Base-by-base conservation (phyloP, 1,140 invertebrate genomes). In the Ostrea denselamellosa region DNA sequence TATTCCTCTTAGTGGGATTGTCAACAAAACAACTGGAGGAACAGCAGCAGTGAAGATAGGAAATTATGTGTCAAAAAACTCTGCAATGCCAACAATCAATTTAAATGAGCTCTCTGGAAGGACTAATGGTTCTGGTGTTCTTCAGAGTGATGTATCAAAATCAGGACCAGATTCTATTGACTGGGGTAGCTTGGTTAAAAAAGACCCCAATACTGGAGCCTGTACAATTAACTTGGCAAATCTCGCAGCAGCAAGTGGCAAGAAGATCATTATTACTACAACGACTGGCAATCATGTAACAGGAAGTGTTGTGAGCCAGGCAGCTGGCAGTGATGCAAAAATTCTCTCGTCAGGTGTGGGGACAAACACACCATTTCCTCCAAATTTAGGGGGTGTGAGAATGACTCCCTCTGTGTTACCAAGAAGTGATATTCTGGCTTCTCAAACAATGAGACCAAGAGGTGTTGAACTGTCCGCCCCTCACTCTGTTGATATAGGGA, bases 381-480 rank as follows among this genome's bases (percentile, higher is more conserved):
- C 53, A 56, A 85, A 28, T 8, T 85, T 54, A 14, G 51, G 51
- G 22, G 12, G 25, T 9, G 34, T 85, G 54, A 52, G 71, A 52
- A 83, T n/a, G 85, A 85, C 51, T 90, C 91, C 56, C 89, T 90
- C 77, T 52, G 91, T 28, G 56, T 92, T 58, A 89, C 62, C 83
- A 86, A 90, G 62, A 34, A 82, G 12, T 83, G 88, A 22, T 71
- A 90, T 17, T 44, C 86, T 83, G 19, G 25, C 68, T 12, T 10
- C 10, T 44, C 68, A 77, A 14, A 62, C 17, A 19, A 62, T 62
- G 56, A 62, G 56, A 62, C 56, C 56, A 62, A 62, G 56, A 62
- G 56, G 56, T 19, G 56, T 17, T 17, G 56, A 62, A 62, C 17
- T 62, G 17, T 14, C 56, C 1, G 14, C 17, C n/a, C 56, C 56